Evolutionary conservation across 2,113 vertebrate genomes (phyloP).

Genomic region (Varanus komodoensis): DNA sequence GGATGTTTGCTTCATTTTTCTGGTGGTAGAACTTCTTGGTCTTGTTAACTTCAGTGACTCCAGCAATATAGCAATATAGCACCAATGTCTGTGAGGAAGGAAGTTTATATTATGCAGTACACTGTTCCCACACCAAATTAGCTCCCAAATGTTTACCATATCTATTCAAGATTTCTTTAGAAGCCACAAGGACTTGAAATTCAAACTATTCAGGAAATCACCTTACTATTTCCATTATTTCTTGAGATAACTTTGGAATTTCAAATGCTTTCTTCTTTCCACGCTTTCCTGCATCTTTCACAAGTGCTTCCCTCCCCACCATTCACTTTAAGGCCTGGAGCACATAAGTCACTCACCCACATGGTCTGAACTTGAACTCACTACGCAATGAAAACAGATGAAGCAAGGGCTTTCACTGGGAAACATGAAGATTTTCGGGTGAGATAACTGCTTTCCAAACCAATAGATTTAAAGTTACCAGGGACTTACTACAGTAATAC

Average conservation of each 20-base stretch:
- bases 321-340: background rate
- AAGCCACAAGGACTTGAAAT: background rate
- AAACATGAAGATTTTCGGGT: slow-evolving; percentile 31
- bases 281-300: background rate
- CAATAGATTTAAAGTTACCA: slow-evolving; percentile 72
- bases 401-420: background rate
- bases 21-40: background rate
- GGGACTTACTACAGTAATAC: slow-evolving; percentile 66
- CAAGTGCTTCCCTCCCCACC: background rate
- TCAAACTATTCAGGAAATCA: background rate
- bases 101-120: background rate
- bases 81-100: background rate
- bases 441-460: slow-evolving; percentile 65
- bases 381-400: slow-evolving; percentile 28
- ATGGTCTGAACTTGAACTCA: slow-evolving; percentile 8
- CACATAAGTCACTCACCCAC: fast-evolving
- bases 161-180: slow-evolving; percentile 36
- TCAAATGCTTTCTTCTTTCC: slow-evolving; percentile 23
- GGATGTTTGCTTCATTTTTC: background rate
- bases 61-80: background rate
- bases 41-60: slow-evolving; percentile 4
- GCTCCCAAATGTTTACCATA: background rate
- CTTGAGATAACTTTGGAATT: slow-evolving; percentile 29
- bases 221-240: background rate
- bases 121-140: slow-evolving; percentile 15